phyloP scores from a whole-genome alignment of 2,113 vertebrate genomes.

The Pteronura brasiliensis region DNA sequence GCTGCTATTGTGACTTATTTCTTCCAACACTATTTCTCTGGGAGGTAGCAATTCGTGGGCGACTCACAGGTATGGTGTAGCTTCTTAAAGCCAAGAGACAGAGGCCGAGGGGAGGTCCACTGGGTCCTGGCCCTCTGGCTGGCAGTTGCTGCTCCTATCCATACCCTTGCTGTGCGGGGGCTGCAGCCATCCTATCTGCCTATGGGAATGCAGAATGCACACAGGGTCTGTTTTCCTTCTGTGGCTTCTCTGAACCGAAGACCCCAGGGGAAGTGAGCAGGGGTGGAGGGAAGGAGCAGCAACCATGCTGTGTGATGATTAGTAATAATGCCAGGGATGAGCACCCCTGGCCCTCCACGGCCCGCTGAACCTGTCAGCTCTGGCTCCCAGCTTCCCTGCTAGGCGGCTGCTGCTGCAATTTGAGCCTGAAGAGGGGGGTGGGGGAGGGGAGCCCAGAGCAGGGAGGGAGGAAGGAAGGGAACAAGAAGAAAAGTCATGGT shows the following conservation, averaged over 20 bases:
- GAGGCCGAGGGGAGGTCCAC: not conserved
- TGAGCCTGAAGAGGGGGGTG: not conserved
- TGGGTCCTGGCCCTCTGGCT: not conserved
- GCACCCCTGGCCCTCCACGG: not conserved
- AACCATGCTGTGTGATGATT: not conserved
- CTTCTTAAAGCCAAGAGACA: not conserved
- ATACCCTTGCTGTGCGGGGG: not conserved
- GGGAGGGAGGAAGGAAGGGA: not conserved
- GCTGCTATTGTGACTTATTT: not conserved
- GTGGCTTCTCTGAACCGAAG: not conserved
- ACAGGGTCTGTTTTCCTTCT: not conserved
- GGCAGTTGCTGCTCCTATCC: not conserved
- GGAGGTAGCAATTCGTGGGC: not conserved
- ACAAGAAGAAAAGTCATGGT: rapidly evolving
- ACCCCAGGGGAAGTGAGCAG: not conserved
- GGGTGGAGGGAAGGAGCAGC: not conserved
- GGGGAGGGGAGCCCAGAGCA: rapidly evolving
- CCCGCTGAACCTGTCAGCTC: not conserved
- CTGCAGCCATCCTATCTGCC: not conserved
- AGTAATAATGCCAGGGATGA: not conserved
- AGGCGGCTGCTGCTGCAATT: not conserved
- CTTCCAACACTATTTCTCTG: not conserved
- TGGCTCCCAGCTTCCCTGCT: not conserved
- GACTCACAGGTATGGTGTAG: not conserved
- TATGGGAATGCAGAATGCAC: not conserved